These are phyloP conservation scores for Datnioides undecimradiatus DNA, from an alignment of 2,113 vertebrate genomes.

Conservation along the genomic window DNA sequence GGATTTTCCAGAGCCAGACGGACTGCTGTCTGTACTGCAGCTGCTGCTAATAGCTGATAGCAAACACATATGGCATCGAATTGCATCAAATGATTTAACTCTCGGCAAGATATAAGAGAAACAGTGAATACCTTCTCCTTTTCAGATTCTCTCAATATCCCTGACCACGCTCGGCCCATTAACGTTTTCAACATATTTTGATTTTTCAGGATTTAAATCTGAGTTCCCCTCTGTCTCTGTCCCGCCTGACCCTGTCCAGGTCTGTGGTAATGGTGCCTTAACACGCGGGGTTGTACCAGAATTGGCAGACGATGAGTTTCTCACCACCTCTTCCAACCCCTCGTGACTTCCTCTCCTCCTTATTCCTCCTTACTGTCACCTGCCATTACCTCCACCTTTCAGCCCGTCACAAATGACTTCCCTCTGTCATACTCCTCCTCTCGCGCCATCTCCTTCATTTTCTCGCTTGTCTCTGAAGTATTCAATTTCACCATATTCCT, in stretches of 20 bases:
- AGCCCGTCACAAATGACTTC: background rate
- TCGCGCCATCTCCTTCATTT: background rate
- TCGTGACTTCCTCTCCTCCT: background rate
- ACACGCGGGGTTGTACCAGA: too few species aligned
- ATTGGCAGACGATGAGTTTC: background rate
- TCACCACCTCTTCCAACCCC: background rate
- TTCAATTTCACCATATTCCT: slow-evolving; percentile 23
- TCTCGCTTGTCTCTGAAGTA: background rate
- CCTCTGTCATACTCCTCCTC: slow-evolving; percentile 24
- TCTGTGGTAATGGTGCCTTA: too few species aligned
- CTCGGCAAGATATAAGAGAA: too few species aligned
- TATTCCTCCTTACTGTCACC: background rate
- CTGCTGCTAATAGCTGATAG: too few species aligned
- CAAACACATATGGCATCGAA: too few species aligned
- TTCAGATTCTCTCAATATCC: too few species aligned
- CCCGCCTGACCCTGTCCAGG: background rate
- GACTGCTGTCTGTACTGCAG: too few species aligned
- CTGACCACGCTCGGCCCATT: too few species aligned
- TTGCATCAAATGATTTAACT: too few species aligned
- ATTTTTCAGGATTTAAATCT: background rate
- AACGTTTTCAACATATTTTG: too few species aligned
- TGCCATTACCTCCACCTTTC: background rate
- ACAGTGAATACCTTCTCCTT: too few species aligned
- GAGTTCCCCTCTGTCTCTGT: background rate
- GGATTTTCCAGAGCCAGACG: too few species aligned